Evolutionary conservation across 2,113 vertebrate genomes (phyloP).

Genomic region (Semnornis frantzii): DNA sequence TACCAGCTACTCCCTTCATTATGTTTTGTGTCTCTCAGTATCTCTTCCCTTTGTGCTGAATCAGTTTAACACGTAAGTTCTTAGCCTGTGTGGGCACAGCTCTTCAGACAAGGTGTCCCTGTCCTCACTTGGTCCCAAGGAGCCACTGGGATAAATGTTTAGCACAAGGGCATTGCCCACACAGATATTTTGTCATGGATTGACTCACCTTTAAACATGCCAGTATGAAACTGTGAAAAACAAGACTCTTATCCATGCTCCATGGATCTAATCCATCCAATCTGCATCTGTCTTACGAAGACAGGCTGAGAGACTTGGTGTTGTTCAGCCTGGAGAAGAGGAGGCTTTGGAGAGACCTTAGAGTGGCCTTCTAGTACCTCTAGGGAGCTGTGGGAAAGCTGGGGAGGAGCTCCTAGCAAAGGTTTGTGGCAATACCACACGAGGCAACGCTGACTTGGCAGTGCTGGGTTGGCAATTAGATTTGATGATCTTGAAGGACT

Average conservation of each 20-base stretch:
- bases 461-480: too few species aligned
- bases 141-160: not conserved
- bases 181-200: not conserved
- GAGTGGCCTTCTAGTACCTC: too few species aligned
- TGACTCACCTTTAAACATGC: not conserved
- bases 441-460: too few species aligned
- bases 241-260: rapidly evolving
- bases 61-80: not conserved
- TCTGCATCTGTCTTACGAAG: too few species aligned
- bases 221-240: not conserved
- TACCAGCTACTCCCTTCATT: not conserved
- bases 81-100: not conserved
- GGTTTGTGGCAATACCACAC: too few species aligned
- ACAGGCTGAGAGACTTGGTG: too few species aligned
- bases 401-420: too few species aligned
- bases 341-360: too few species aligned
- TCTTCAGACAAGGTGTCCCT: not conserved
- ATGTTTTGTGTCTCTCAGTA: not conserved
- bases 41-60: not conserved
- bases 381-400: too few species aligned
- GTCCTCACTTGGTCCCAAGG: not conserved
- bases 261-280: not conserved
- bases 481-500: too few species aligned
- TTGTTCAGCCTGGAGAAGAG: too few species aligned
- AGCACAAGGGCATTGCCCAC: not conserved